Evolutionary conservation across 37 sponge, comb jelly and placozoan genomes (phyloP), one percentile per base, ranked within the genome.

Genomic region (Tethya wilhelma): DNA sequence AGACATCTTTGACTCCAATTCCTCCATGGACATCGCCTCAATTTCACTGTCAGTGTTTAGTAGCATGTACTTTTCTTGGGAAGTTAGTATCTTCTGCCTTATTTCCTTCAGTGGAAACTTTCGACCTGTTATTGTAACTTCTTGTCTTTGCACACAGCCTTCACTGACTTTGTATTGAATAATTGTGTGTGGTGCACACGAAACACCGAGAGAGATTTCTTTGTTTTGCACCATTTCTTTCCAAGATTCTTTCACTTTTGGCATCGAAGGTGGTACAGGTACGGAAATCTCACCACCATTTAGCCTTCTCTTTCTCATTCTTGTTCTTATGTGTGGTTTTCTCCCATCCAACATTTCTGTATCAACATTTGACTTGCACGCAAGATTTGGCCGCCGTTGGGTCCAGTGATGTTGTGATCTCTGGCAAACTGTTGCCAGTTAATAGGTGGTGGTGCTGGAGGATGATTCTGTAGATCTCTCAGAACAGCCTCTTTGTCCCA

Each of bases 101-200:
- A 80, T 32, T n/a, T 70, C 71, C 53, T 25, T 69, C 22, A 80
- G 59, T 64, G 81, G 81, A 41, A 80, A 57, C 59, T 80, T 80
- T 30, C 81, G 59, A 6, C 81, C 81, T 29, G 36, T 36, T 23
- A 60, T 34, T 11, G 12, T 30, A 37, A 76, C 63, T 33, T 76
- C 80, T 55, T 68, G 28, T 39, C 38, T 67, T 38, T 29, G 23
- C 38, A 79, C 57, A 14, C 56, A 0, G 6, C 80, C 80, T 0
- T 68, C 26, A 38, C 68, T 79, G 49, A 58, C 30, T 32, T 26
- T 31, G 25, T 37, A 75, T 31, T 59, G 31, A 2, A 37, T 26
- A 5, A 75, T 22, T 57, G 34, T 75, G 40, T 36, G 38, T 43
- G 65, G 78, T 0, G 30, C 34, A 53, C 80, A 79, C 37, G 80